These are phyloP conservation scores for Athripsodes cinereus DNA, from an alignment of 2,888 invertebrate species.

Conservation along the genomic window DNA sequence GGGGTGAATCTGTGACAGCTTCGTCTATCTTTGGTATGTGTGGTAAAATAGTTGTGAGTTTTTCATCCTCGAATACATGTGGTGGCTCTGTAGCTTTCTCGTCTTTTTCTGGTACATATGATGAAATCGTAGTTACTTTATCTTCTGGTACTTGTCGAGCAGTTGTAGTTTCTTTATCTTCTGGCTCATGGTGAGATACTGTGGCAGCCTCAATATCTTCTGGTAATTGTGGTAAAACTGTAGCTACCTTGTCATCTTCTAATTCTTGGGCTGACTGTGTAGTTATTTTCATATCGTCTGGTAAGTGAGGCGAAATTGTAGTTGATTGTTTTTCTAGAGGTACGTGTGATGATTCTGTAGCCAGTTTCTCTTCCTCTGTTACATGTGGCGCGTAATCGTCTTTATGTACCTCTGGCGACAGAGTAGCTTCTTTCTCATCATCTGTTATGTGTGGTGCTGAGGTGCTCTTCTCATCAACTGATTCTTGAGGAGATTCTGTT, in stretches of 20 bases:
- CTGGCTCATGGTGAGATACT: conserved; percentile 10
- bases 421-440: not conserved
- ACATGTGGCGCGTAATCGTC: conserved; percentile 6
- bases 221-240: conserved; percentile 11
- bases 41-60: not conserved
- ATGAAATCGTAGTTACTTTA: not conserved
- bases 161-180: conserved; percentile 7
- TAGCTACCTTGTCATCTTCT: conserved; percentile 5
- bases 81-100: not conserved
- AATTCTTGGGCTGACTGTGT: not conserved
- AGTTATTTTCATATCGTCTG: too few relatives aligned
- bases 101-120: not conserved
- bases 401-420: conserved; percentile 3
- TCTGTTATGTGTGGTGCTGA: not conserved
- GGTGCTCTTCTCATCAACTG: too few relatives aligned
- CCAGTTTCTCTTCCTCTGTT: too few relatives aligned
- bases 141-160: not conserved
- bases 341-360: too few relatives aligned
- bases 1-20: not conserved
- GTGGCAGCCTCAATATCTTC: conserved; percentile 12
- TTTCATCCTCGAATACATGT: not conserved
- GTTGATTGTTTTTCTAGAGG: too few relatives aligned
- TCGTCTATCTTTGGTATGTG: not conserved
- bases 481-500: conserved; percentile 3
- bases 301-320: too few relatives aligned